Percentiles rank a stretch among this genome's conserved stretches.
Conservation (phyloP, 1,140 invertebrate genomes). For the Thaumatotibia leucotreta region DNA sequence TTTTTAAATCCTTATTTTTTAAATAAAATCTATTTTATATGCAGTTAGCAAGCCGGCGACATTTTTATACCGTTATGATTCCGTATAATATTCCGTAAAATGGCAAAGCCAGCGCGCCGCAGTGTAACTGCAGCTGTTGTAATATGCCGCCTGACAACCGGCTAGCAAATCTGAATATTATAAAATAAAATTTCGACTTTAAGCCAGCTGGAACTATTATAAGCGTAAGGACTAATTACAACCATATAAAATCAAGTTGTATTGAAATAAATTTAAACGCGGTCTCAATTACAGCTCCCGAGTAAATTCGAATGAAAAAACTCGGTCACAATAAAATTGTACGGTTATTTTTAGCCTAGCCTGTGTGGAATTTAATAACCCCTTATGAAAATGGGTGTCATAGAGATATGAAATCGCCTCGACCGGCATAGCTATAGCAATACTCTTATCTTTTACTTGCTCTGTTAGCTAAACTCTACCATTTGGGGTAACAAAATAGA, state of each 20-base stretch:
- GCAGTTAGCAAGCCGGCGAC: background rate
- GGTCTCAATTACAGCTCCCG: background rate
- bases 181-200: background rate
- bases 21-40: background rate
- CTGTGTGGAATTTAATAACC: background rate
- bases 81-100: background rate
- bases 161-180: background rate
- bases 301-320: background rate
- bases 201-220: background rate
- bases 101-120: background rate
- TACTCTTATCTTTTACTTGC: background rate
- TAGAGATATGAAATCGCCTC: background rate
- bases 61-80: background rate
- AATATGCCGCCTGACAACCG: background rate
- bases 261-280: background rate
- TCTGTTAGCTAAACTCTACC: background rate
- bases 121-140: background rate
- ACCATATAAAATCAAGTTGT: background rate
- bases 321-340: background rate
- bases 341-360: background rate
- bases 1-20: background rate
- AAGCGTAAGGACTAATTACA: too few relatives aligned
- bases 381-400: conserved; percentile 7
- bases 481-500: conserved; percentile 1
- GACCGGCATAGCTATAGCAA: background rate